Evolutionary conservation across 2,888 invertebrate genomes (phyloP).

Genomic region (Aphodius sticticus): DNA sequence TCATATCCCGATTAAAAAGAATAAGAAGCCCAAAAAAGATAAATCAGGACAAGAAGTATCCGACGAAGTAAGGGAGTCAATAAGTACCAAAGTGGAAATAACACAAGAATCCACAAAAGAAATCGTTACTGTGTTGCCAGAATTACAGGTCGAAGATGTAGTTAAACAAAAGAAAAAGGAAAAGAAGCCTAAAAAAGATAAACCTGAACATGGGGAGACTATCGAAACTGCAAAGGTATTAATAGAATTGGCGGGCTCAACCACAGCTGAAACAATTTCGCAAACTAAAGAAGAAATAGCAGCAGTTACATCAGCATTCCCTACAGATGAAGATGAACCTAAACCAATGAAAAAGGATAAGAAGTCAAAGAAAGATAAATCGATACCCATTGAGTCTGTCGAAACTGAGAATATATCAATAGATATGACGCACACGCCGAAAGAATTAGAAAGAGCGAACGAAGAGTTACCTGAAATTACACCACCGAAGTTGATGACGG

Average conservation of each 20-base stretch:
- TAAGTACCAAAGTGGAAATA: slow-evolving; percentile 4
- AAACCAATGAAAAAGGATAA: slow-evolving; percentile 10
- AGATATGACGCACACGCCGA: neutral
- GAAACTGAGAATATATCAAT: neutral
- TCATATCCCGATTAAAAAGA: neutral
- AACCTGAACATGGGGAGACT: neutral
- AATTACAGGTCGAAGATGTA: neutral
- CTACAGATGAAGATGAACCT: neutral
- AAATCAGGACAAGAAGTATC: neutral
- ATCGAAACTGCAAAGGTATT: slow-evolving; percentile 6
- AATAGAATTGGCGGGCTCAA: neutral
- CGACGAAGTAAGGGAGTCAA: neutral
- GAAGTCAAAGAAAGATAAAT: slow-evolving; percentile 14
- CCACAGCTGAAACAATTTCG: neutral
- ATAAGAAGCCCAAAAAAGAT: neutral
- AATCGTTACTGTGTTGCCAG: neutral
- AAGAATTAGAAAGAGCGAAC: neutral
- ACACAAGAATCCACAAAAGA: slow-evolving; percentile 10
- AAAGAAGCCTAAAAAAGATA: neutral
- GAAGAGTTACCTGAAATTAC: neutral
- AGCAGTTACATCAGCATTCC: neutral
- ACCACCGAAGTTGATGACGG: neutral
- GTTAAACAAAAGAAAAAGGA: slow-evolving; percentile 5
- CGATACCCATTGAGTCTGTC: neutral
- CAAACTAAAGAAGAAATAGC: neutral